Conservation (phyloP, 1,140 invertebrate genomes). For the Zaprionus tsacasi region DNA sequence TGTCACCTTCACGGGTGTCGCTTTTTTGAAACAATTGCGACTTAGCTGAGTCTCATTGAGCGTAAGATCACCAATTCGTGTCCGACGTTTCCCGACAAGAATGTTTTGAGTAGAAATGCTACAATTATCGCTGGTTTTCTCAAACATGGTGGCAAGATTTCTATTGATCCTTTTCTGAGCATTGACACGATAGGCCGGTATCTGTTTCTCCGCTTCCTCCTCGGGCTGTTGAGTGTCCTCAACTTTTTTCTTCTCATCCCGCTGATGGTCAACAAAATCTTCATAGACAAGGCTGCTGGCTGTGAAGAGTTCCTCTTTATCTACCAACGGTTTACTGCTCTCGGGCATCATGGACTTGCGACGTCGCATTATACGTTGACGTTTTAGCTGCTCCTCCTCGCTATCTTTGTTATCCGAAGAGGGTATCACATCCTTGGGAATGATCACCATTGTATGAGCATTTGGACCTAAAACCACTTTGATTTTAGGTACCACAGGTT, state of each 20-base stretch:
- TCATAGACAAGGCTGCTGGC: constrained; percentile 48
- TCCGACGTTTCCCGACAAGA: constrained; percentile 64
- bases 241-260: constrained; percentile 20
- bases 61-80: constrained; percentile 40
- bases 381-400: neutral
- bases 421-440: neutral
- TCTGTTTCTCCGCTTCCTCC: neutral
- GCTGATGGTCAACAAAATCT: constrained; percentile 42
- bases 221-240: constrained; percentile 9
- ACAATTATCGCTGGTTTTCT: constrained; percentile 70
- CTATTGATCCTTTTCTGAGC: neutral
- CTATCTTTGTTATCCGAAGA: neutral
- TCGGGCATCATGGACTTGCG: constrained; percentile 59
- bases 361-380: constrained; percentile 42
- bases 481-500: constrained; percentile 40
- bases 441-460: constrained; percentile 36
- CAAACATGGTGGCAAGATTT: constrained; percentile 56
- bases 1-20: neutral
- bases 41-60: constrained; percentile 62
- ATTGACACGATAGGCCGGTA: neutral
- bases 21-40: constrained; percentile 34
- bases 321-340: constrained; percentile 52
- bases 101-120: constrained; percentile 76
- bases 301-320: constrained; percentile 37
- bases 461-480: constrained; percentile 59